Percentiles rank a stretch among this genome's conserved stretches.
These are phyloP conservation scores for Tetheella fluctuosa DNA, from an alignment of 2,888 invertebrate genomes.

Conservation along the genomic window DNA sequence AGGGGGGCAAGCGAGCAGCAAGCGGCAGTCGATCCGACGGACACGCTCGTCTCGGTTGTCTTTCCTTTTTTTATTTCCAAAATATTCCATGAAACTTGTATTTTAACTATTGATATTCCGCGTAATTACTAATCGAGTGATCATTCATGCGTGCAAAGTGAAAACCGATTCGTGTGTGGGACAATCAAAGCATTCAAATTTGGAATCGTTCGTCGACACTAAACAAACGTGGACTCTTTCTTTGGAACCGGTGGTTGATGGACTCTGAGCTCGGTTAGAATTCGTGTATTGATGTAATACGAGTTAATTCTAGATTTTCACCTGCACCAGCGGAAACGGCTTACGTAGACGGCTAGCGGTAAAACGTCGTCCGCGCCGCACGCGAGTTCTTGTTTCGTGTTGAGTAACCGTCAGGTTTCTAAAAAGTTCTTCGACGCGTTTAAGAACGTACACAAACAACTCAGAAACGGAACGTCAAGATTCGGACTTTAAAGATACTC, in stretches of 20 bases:
- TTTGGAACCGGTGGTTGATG: conserved; percentile 42
- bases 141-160: conserved; percentile 46
- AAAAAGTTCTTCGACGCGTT: conserved; percentile 69
- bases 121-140: conserved; percentile 41
- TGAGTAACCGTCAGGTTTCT: conserved; percentile 79
- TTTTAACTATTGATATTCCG: conserved; percentile 38
- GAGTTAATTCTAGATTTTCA: conserved; percentile 80
- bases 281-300: conserved; percentile 70
- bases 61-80: conserved; percentile 42
- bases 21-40: conserved; percentile 72
- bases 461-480: conserved; percentile 39
- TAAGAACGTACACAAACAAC: conserved; percentile 43
- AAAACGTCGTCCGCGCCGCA: conserved; percentile 76
- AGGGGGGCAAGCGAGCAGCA: conserved; percentile 68
- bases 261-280: conserved; percentile 49
- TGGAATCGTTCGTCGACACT: conserved; percentile 56
- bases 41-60: conserved; percentile 65
- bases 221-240: conserved; percentile 49
- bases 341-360: conserved; percentile 82
- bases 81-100: conserved; percentile 56
- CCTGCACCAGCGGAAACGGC: conserved; percentile 79
- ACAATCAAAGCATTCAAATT: conserved; percentile 45
- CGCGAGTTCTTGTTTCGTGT: conserved; percentile 72
- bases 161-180: conserved; percentile 43
- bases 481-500: conserved; percentile 49